Percentiles rank a stretch among this genome's conserved stretches.
Evolutionary conservation across 2,888 invertebrate genomes (phyloP).

Genomic region (Eilema depressum): DNA sequence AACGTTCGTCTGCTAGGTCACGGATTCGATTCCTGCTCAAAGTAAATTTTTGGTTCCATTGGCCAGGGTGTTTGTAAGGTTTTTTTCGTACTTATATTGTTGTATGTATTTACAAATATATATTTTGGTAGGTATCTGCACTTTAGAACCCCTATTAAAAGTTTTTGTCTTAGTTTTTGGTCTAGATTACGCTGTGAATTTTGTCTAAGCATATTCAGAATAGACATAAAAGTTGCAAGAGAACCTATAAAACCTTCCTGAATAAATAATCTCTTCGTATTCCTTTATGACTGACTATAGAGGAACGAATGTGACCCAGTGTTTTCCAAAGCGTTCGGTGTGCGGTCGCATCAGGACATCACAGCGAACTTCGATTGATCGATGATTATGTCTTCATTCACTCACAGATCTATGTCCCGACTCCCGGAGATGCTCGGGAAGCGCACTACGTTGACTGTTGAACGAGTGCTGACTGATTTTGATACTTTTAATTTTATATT

Average conservation of each 20-base stretch:
- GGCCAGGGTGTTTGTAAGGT: no score
- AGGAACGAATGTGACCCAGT: slow-evolving; percentile 47
- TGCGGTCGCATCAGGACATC: slow-evolving; percentile 67
- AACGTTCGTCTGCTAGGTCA: no score
- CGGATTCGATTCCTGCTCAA: no score
- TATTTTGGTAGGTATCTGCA: no score
- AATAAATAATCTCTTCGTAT: not conserved
- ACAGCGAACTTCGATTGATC: slow-evolving; percentile 75
- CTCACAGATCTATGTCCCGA: slow-evolving; percentile 53
- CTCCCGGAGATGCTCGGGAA: slow-evolving; percentile 31
- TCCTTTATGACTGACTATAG: not conserved
- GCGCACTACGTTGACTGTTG: slow-evolving; percentile 21
- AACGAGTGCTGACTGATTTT: slow-evolving; percentile 22
- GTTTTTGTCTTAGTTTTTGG: no score
- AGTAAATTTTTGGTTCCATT: no score
- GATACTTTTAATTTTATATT: slow-evolving; percentile 33
- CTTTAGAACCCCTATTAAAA: no score
- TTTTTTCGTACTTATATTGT: no score
- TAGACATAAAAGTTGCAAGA: no score
- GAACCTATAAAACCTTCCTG: no score
- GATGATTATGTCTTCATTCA: slow-evolving; percentile 81
- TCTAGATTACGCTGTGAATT: not conserved
- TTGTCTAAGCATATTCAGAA: not conserved
- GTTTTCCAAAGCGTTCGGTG: slow-evolving; percentile 64
- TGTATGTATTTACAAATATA: no score